Conservation (phyloP, 2,797 vertebrate species). For the Gobionotothen gibberifrons region DNA sequence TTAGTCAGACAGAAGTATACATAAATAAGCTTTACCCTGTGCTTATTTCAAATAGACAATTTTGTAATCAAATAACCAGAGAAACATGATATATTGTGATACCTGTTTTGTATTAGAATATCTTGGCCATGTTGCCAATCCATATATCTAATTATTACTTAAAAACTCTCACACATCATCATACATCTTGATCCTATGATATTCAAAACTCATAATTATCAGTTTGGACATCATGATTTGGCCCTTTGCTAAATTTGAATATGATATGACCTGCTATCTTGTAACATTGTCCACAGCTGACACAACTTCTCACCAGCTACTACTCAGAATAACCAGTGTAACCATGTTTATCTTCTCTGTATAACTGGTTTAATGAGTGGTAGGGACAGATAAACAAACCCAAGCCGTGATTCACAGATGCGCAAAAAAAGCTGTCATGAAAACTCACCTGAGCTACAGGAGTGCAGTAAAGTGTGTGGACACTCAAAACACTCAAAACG, state of each 20-base stretch:
- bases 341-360: constrained; percentile 51
- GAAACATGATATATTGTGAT: too few relatives aligned
- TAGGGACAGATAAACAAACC: constrained; percentile 50
- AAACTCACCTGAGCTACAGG: constrained; percentile 62
- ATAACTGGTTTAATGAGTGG: constrained; percentile 78
- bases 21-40: too few relatives aligned
- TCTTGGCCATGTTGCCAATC: too few relatives aligned
- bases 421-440: background rate
- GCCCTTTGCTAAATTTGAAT: background rate
- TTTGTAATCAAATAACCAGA: too few relatives aligned
- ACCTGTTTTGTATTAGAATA: too few relatives aligned
- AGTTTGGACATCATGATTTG: background rate
- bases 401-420: constrained; percentile 63
- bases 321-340: constrained; percentile 53
- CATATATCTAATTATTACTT: background rate
- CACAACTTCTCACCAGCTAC: constrained; percentile 27
- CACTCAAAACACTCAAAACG: constrained; percentile 3
- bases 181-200: background rate
- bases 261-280: background rate
- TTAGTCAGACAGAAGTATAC: too few relatives aligned
- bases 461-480: background rate
- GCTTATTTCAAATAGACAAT: too few relatives aligned
- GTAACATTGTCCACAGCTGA: background rate
- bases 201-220: background rate
- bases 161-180: background rate